Conservation (phyloP, 2,113 vertebrate genomes). For the Candoia aspera region DNA sequence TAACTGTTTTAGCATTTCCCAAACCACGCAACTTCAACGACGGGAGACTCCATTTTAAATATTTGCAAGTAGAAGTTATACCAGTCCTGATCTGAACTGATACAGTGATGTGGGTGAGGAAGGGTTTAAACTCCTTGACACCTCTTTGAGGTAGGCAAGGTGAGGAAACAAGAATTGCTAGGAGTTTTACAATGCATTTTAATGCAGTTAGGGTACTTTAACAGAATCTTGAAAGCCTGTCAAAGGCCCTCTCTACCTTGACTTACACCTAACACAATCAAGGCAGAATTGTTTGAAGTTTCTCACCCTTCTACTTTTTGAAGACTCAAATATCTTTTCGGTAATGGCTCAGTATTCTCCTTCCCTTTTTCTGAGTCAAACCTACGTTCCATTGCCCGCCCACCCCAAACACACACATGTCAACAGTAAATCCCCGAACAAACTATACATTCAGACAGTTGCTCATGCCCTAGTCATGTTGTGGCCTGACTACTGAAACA, state of each 20-base stretch:
- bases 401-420: background rate
- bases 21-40: background rate
- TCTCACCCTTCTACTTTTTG: background rate
- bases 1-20: background rate
- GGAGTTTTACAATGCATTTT: background rate
- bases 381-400: background rate
- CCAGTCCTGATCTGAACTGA: background rate
- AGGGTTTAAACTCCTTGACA: background rate
- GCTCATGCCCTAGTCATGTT: background rate
- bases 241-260: background rate
- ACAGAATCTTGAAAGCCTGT: background rate
- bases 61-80: background rate
- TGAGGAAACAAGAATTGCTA: background rate
- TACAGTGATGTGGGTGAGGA: background rate
- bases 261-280: background rate
- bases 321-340: background rate
- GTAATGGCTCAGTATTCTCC: background rate
- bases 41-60: background rate
- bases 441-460: background rate
- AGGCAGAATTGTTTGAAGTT: background rate
- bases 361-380: background rate
- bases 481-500: background rate
- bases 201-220: background rate
- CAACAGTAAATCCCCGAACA: background rate
- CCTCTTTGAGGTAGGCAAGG: background rate